phyloP scores from a whole-genome alignment of 2,888 invertebrate genomes.

The Sympetrum striolatum region DNA sequence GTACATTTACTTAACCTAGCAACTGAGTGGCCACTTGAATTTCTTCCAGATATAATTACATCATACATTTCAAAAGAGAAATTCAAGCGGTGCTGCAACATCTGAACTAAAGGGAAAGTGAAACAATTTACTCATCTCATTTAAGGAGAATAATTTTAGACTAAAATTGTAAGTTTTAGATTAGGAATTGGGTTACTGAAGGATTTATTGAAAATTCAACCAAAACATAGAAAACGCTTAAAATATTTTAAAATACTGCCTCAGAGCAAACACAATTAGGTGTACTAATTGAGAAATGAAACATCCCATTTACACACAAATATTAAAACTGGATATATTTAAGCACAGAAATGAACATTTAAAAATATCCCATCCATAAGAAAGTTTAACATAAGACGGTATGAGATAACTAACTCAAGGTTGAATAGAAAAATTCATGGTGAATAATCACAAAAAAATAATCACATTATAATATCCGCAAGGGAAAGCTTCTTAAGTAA shows the following conservation, averaged over 20 bases:
- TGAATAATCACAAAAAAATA: too few relatives aligned
- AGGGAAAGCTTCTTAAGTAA: too few relatives aligned
- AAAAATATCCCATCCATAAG: background rate
- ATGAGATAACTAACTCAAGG: too few relatives aligned
- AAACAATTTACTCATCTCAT: background rate
- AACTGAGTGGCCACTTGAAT: background rate
- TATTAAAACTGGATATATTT: background rate
- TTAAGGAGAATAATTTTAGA: background rate
- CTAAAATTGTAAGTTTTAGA: background rate
- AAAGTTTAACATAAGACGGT: background rate
- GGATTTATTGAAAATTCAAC: background rate
- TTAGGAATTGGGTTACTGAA: background rate
- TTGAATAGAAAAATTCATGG: too few relatives aligned
- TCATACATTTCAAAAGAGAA: background rate
- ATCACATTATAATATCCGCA: too few relatives aligned
- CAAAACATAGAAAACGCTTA: background rate
- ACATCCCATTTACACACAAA: background rate
- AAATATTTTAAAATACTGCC: background rate
- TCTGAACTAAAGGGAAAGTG: background rate
- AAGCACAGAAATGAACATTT: background rate
- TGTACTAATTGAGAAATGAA: background rate
- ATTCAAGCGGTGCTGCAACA: background rate
- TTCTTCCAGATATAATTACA: background rate
- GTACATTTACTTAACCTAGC: background rate
- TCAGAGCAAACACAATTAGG: background rate